These are phyloP conservation scores for Iguana delicatissima DNA, from an alignment of 2,797 vertebrate species.

Conservation along the genomic window DNA sequence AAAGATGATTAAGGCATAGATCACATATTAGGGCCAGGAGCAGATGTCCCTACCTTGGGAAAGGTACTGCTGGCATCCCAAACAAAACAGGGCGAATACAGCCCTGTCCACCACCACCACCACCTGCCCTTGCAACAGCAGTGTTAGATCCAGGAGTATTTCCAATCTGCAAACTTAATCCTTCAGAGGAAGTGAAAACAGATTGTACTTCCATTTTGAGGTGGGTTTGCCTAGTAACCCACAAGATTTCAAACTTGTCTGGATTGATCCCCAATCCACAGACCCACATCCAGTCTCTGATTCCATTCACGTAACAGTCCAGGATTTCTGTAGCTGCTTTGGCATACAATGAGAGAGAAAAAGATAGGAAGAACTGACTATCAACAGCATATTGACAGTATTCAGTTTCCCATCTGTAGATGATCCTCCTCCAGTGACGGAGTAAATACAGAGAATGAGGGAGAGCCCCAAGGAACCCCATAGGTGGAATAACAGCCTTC, in stretches of 20 bases:
- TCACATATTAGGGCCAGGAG: no score
- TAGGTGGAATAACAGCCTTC: not conserved
- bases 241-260: not conserved
- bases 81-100: not conserved
- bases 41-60: not conserved
- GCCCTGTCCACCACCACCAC: not conserved
- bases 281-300: not conserved
- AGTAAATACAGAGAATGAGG: not conserved
- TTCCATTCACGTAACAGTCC: not conserved
- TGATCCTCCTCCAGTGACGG: not conserved
- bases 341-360: not conserved
- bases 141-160: not conserved
- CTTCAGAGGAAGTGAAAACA: not conserved
- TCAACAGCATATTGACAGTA: not conserved
- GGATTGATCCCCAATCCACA: not conserved
- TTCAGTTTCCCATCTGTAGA: not conserved
- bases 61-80: not conserved
- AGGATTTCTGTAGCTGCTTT: not conserved
- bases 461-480: not conserved
- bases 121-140: not conserved
- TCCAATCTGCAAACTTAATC: not conserved
- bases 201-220: not conserved
- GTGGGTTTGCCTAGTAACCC: not conserved
- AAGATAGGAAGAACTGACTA: not conserved
- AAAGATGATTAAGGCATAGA: not conserved